These are phyloP conservation scores for Molorchus minor DNA, from an alignment of 2,888 invertebrate species.

Conservation along the genomic window DNA sequence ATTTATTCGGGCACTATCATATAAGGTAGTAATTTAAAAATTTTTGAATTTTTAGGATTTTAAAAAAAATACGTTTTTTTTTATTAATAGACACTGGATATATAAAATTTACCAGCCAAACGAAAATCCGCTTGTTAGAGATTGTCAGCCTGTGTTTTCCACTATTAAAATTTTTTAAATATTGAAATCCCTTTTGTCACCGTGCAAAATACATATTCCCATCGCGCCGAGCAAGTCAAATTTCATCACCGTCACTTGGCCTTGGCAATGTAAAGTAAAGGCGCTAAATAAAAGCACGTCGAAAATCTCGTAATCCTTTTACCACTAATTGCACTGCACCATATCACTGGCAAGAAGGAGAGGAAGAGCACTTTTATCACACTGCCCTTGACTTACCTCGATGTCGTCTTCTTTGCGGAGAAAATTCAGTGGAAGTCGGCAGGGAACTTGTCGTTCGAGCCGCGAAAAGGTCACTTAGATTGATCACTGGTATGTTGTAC, in stretches of 20 bases:
- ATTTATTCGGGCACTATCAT: too few species aligned
- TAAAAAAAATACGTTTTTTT: too few species aligned
- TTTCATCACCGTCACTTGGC: slow-evolving; percentile 9
- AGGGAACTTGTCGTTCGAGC: slow-evolving; percentile 12
- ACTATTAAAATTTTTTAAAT: too few species aligned
- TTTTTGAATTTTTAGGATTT: too few species aligned
- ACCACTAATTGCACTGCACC: slow-evolving; percentile 25
- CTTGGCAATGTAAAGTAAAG: slow-evolving; percentile 4
- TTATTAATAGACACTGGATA: too few species aligned
- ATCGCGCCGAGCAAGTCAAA: too few species aligned
- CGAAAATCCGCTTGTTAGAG: too few species aligned
- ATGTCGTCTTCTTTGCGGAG: slow-evolving; percentile 2
- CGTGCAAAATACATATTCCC: too few species aligned
- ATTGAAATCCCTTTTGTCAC: too few species aligned
- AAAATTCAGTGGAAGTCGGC: slow-evolving; percentile 5
- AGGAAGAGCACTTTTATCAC: slow-evolving; percentile 23
- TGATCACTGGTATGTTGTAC: slow-evolving; percentile 23
- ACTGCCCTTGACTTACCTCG: slow-evolving; percentile 22
- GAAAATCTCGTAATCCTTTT: slow-evolving; percentile 13
- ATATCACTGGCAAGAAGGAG: slow-evolving; percentile 18
- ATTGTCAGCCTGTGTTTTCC: too few species aligned
- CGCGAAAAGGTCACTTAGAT: slow-evolving; percentile 26
- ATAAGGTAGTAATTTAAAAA: too few species aligned
- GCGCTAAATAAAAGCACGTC: background rate
- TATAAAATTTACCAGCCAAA: too few species aligned